These are phyloP conservation scores for Caloenas nicobarica DNA, from an alignment of 2,113 vertebrate species.

Conservation along the genomic window DNA sequence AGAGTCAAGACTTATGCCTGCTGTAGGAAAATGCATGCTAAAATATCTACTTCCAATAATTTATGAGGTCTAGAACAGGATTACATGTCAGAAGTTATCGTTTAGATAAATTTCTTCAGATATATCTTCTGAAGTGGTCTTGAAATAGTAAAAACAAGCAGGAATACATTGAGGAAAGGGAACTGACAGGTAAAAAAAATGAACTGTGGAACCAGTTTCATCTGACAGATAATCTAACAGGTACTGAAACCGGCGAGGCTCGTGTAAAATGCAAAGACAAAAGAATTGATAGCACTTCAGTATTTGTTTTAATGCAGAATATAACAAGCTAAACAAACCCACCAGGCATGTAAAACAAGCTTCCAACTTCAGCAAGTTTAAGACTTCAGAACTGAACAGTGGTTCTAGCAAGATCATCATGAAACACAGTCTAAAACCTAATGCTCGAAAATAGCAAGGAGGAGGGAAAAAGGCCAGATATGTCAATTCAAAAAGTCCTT, in stretches of 20 bases:
- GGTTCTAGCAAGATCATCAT: not conserved
- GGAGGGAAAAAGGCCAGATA: accelerated
- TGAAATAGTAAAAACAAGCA: not conserved
- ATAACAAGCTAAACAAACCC: not conserved
- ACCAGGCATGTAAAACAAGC: not conserved
- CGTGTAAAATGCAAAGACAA: not conserved
- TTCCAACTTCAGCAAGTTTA: not conserved
- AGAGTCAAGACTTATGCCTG: not conserved
- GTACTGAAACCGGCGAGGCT: not conserved
- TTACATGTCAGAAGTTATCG: not conserved
- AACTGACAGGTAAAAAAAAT: not conserved
- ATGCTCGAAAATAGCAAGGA: not conserved
- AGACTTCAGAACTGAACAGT: not conserved
- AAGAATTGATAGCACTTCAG: not conserved
- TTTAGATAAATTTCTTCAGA: not conserved
- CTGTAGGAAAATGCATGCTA: not conserved
- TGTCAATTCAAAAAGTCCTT: not conserved
- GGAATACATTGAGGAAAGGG: not conserved
- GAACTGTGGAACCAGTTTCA: not conserved
- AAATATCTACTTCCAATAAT: conserved; percentile 26
- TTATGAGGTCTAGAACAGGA: not conserved
- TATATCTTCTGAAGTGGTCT: not conserved
- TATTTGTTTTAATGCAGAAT: not conserved
- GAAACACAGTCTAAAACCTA: not conserved
- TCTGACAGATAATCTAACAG: not conserved